Base-by-base conservation (phyloP, 2,113 vertebrate species). In the Leucosticte australis region DNA sequence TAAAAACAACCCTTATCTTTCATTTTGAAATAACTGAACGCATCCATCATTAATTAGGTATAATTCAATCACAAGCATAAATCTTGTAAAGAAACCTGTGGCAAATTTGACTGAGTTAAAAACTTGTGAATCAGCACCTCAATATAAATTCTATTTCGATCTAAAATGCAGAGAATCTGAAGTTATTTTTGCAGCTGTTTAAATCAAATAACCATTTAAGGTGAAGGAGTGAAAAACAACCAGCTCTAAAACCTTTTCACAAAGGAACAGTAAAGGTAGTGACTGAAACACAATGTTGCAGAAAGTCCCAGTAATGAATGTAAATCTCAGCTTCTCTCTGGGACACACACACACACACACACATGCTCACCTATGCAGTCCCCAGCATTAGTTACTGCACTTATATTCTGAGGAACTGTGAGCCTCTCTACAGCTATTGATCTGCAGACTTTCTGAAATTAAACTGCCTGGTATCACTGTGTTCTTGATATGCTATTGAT, bases 401-500 rank as follows among this genome's bases (percentile, higher is more conserved):
- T 78, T 87, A 39, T 21, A 69, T 84, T 94, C 77, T 87, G 75
- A 75, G 81, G 70, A 92, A 89, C 73, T 93, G 17, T 85, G 95
- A 95, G 60, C 31, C n/a, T 95, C 52, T 91, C 76, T 95, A 91
- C 94, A 95, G 69, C 53, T 96, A 98, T 97, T 92, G 96, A 98
- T 95, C 89, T 82, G 21, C 82, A 90, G 64, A 57, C 67, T 79
- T 94, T 92, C 75, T 98, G 96, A 98, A 98, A 98, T 98, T 98
- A 98, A 99, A 98, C 96, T 98, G 97, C 98, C 97, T 98, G 97
- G 96, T 98, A 97, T 98, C 98, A 93, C 94, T 85, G 80, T 96
- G 94, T 95, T 95, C 88, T 97, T 98, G 97, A 98, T 98, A 98
- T 98, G 97, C 95, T 98, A 98, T 98, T 95, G 98, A 98, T 99